Conservation (phyloP, 1,140 invertebrate genomes). For the Mesaphorura yosii region DNA sequence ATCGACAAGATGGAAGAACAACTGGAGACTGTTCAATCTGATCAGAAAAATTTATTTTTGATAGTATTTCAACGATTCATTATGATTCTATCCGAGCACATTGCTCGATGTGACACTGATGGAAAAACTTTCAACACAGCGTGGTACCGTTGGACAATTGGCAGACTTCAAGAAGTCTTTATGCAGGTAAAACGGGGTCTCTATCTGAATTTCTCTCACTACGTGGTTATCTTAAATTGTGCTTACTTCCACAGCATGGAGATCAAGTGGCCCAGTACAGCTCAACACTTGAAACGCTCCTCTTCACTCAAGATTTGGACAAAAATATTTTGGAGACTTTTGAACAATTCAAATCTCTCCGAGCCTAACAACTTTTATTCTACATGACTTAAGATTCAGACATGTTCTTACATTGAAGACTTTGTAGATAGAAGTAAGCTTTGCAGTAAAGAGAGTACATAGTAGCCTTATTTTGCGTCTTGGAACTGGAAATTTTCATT, state of each 20-base stretch:
- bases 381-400: no score
- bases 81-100: constrained; percentile 93
- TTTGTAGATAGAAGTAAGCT: no score
- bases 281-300: constrained; percentile 79
- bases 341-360: constrained; percentile 83
- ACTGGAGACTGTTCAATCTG: constrained; percentile 82
- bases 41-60: constrained; percentile 92
- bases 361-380: no score
- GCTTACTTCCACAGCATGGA: constrained; percentile 58
- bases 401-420: no score
- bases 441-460: no score
- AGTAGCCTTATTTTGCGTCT: no score
- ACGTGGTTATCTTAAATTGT: constrained; percentile 20
- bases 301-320: constrained; percentile 93
- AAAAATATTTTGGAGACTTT: constrained; percentile 92
- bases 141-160: constrained; percentile 94
- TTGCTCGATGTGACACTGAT: constrained; percentile 85
- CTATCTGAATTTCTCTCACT: neutral
- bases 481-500: no score
- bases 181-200: constrained; percentile 55
- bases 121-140: constrained; percentile 83
- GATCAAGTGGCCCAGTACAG: constrained; percentile 97
- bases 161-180: constrained; percentile 88
- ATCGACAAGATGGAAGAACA: constrained; percentile 93
- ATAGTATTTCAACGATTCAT: constrained; percentile 98